Evolutionary conservation across 2,113 vertebrate species (phyloP).

Genomic region (Dendropsophus ebraccatus): DNA sequence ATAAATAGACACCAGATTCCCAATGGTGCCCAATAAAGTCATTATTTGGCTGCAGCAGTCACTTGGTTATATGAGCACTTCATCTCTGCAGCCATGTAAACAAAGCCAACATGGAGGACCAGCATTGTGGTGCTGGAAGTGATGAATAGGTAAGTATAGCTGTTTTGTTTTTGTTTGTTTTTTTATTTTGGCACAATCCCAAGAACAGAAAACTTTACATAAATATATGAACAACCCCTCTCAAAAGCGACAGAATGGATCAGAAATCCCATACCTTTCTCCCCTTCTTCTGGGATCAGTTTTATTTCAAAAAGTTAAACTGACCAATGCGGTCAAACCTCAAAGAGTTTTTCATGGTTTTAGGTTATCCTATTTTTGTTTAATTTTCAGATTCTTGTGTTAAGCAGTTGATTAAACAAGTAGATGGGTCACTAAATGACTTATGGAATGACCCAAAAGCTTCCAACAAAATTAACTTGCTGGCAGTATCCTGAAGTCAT

Average conservation of each 20-base stretch:
- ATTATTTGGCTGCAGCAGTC: too few species aligned
- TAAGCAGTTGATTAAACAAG: not conserved
- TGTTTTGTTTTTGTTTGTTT: too few species aligned
- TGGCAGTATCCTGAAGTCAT: conserved; percentile 9
- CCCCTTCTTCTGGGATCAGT: too few species aligned
- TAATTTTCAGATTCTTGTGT: not conserved
- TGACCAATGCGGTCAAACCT: not conserved
- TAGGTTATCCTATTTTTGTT: not conserved
- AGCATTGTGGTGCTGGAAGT: too few species aligned
- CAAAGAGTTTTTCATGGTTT: not conserved
- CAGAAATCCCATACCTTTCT: not conserved
- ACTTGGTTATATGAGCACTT: too few species aligned
- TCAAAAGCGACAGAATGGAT: not conserved
- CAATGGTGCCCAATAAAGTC: too few species aligned
- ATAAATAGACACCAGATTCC: too few species aligned
- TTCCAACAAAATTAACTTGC: not conserved
- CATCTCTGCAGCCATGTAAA: too few species aligned
- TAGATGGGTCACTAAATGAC: not conserved
- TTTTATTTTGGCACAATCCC: too few species aligned
- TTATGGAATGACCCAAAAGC: not conserved
- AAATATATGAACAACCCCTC: not conserved
- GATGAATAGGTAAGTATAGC: too few species aligned
- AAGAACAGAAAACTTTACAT: too few species aligned
- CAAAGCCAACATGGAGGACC: too few species aligned
- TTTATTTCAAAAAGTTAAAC: not conserved